phyloP scores from a whole-genome alignment of 2,888 invertebrate genomes.

The Acronicta psi region DNA sequence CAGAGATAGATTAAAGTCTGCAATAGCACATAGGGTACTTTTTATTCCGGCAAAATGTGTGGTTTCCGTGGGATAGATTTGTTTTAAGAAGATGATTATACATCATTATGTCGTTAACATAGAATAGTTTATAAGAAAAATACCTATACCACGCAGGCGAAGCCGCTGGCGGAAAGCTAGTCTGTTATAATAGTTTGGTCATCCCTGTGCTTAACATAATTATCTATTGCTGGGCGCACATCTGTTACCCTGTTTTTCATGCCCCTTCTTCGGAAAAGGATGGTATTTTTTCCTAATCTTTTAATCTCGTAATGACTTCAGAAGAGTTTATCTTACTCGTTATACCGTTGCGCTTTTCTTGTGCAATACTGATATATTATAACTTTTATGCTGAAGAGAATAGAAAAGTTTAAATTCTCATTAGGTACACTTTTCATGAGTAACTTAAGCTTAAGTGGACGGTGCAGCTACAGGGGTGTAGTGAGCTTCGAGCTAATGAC shows the following conservation, averaged over 20 bases:
- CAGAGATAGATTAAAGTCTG: no score
- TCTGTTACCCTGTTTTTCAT: slow-evolving; percentile 4
- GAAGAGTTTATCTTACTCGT: slow-evolving; percentile 16
- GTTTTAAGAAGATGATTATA: no score
- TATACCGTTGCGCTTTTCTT: slow-evolving; percentile 5
- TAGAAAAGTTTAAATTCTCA: slow-evolving; percentile 45
- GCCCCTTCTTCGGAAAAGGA: neutral
- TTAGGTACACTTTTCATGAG: slow-evolving; percentile 51
- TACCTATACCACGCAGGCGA: no score
- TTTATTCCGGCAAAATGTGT: no score
- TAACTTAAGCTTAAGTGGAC: slow-evolving; percentile 44
- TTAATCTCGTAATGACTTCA: slow-evolving; percentile 6
- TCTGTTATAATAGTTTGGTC: slow-evolving; percentile 33
- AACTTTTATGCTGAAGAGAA: slow-evolving; percentile 18
- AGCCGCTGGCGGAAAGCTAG: no score
- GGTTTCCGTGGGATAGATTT: no score
- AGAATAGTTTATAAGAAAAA: no score
- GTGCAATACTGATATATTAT: slow-evolving; percentile 5
- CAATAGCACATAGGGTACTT: no score
- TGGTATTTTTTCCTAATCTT: neutral
- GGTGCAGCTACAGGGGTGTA: slow-evolving; percentile 38
- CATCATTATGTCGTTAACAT: no score
- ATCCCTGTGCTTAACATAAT: slow-evolving; percentile 2
- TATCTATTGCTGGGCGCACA: neutral
- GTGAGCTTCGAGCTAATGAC: slow-evolving; percentile 68